These are phyloP conservation scores for Sitta carolinensis DNA, from an alignment of 2,797 vertebrate species.

Conservation along the genomic window DNA sequence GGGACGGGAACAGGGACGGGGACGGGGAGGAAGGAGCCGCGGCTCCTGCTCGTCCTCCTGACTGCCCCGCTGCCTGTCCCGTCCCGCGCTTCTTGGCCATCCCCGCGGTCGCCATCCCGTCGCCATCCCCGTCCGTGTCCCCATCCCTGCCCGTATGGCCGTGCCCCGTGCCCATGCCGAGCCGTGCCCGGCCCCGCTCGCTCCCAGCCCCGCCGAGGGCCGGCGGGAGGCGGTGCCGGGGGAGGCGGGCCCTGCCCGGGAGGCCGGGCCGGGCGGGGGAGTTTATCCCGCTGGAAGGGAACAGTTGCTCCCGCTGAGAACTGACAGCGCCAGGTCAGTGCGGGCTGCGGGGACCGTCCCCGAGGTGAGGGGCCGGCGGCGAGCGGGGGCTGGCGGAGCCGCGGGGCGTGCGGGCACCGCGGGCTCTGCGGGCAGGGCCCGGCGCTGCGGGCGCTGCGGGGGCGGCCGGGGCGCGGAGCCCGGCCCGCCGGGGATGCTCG, in stretches of 20 bases:
- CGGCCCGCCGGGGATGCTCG: no score
- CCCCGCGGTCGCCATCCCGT: not conserved
- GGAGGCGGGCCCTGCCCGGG: slow-evolving; percentile 34
- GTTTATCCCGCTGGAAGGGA: slow-evolving; percentile 34
- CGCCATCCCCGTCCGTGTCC: not conserved
- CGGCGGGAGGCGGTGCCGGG: not conserved
- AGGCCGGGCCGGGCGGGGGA: slow-evolving; percentile 42
- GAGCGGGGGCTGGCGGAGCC: not conserved
- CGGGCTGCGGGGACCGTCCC: not conserved
- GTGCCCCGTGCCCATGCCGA: no score
- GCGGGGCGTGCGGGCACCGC: no score
- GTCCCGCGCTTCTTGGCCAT: not conserved
- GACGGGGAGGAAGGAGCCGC: not conserved
- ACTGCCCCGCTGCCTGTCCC: not conserved
- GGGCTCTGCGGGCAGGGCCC: no score
- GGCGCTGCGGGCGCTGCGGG: not conserved
- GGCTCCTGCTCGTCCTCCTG: not conserved
- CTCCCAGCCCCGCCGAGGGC: not conserved
- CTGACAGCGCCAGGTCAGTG: slow-evolving; percentile 58
- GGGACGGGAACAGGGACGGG: no score
- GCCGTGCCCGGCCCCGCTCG: not conserved
- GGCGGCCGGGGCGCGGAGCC: no score
- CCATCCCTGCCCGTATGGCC: no score
- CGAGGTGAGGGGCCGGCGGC: not conserved
- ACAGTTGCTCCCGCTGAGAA: slow-evolving; percentile 23